Percentiles rank a stretch among this genome's conserved stretches.
Evolutionary conservation across 1,140 invertebrate species (phyloP).

Genomic region (Chymomyza costata): DNA sequence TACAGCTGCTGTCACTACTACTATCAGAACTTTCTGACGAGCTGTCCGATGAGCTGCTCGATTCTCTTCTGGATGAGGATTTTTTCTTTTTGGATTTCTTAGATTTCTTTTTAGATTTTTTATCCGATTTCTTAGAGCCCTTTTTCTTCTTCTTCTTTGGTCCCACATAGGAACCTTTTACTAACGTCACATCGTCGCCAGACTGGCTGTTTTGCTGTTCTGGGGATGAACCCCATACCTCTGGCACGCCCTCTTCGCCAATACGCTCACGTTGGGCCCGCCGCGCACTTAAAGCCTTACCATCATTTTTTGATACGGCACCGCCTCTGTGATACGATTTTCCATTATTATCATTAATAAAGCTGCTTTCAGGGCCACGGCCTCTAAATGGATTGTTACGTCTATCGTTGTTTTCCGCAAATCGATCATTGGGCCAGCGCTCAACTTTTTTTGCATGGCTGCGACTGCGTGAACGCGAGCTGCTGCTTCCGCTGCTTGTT

Average conservation of each 20-base stretch:
- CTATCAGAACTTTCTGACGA: constrained; percentile 6
- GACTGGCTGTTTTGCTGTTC: constrained; percentile 77
- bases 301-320: constrained; percentile 26
- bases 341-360: constrained; percentile 52
- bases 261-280: constrained; percentile 84
- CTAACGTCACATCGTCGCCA: constrained; percentile 50
- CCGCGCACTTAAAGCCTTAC: constrained; percentile 79
- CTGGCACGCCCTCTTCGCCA: constrained; percentile 80
- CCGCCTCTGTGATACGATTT: constrained; percentile 24
- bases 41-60: constrained; percentile 16
- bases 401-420: constrained; percentile 46
- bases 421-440: constrained; percentile 75
- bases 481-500: constrained; percentile 8
- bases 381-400: constrained; percentile 55
- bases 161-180: constrained; percentile 76
- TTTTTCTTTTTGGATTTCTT: constrained; percentile 78
- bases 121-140: constrained; percentile 77
- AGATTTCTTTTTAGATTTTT: constrained; percentile 76
- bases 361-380: constrained; percentile 40
- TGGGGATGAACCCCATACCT: constrained; percentile 86
- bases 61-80: constrained; percentile 44
- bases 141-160: constrained; percentile 76
- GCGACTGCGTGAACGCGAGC: constrained; percentile 17
- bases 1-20: constrained; percentile 18
- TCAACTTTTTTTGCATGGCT: constrained; percentile 37